Base-by-base conservation (phyloP, 2,797 vertebrate species). In the Phrynocephalus vlangalii region DNA sequence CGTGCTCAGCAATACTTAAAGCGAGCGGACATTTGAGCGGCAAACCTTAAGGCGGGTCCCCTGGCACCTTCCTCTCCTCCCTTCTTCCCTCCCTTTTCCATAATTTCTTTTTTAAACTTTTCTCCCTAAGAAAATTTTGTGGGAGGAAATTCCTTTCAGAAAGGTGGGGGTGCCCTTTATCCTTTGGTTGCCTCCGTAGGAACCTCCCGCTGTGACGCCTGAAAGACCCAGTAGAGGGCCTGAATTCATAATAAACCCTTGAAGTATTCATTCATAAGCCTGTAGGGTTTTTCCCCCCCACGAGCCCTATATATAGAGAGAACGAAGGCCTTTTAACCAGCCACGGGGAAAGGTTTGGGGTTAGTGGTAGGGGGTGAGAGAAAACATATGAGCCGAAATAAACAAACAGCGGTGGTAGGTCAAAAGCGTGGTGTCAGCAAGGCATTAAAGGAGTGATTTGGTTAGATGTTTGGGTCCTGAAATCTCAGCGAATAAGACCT, bases 201-300 rank as follows among this genome's bases (percentile, higher is more conserved):
- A 93, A 93, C 89, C 89, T 94, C 96, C 96, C 1, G 90, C 95
- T 93, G 96, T 82, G 94, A 91, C 90, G 91, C 94, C 94, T 96
- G 94, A 96, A 96, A 96, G 94, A 91, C 95, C 94, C 10, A 79
- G 91, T 86, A 95, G 94, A 93, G 90, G 89, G 94, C 95, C 94
- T 95, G 96, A 94, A 96, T 95, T 93, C 93, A 92, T 95, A 95
- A 96, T 92, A 85, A 87, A 84, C 95, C 93, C 95, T 95, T 94
- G 94, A 95, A 96, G 94, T 92, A 91, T 93, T 96, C 94, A 92
- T 94, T 95, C 92, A 91, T 93, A 95, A 94, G 95, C 94, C 95
- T 91, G 89, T 90, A 92, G 94, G 94, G 94, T 91, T 92, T 95
- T 96, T 94, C 95, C 95, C 13, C 13, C 13, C 6, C 6, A 8